Evolutionary conservation across 2,797 vertebrate species (phyloP).

Genomic region (Gadopsis marmoratus): DNA sequence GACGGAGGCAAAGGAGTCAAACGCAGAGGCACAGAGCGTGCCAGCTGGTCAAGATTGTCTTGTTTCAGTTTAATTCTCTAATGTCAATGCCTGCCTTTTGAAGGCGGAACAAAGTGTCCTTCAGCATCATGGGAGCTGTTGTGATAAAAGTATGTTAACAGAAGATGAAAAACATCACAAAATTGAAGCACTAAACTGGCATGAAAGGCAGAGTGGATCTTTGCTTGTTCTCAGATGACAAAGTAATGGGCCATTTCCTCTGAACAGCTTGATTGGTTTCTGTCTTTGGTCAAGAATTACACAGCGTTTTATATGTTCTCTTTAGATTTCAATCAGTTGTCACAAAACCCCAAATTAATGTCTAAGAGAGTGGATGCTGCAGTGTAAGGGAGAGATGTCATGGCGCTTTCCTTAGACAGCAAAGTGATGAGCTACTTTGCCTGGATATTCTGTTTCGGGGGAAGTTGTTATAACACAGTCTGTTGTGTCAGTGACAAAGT

Average conservation of each 20-base stretch:
- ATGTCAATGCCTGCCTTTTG: background rate
- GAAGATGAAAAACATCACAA: background rate
- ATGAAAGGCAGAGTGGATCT: constrained; percentile 6
- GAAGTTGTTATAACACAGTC: background rate
- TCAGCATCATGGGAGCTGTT: constrained; percentile 4
- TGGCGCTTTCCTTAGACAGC: background rate
- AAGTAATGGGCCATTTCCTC: constrained; percentile 36
- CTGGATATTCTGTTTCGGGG: background rate
- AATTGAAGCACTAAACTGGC: background rate
- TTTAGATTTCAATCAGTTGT: constrained; percentile 2
- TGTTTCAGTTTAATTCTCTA: constrained; percentile 10
- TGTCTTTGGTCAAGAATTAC: constrained; percentile 18
- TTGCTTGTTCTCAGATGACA: constrained; percentile 21
- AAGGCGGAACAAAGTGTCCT: constrained; percentile 4
- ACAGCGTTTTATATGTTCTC: background rate
- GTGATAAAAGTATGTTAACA: constrained; percentile 24
- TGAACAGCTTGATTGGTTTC: constrained; percentile 23
- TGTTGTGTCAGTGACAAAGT: background rate
- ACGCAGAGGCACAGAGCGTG: constrained; percentile 1
- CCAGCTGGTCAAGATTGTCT: constrained; percentile 32
- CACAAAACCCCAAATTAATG: constrained; percentile 24
- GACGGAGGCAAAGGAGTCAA: constrained; percentile 20
- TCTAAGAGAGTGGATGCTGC: background rate
- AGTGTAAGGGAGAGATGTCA: constrained; percentile 15
- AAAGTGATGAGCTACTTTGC: constrained; percentile 1